These are phyloP conservation scores for Scaptomyza hsui DNA, from an alignment of 1,140 invertebrate genomes.

Conservation along the genomic window DNA sequence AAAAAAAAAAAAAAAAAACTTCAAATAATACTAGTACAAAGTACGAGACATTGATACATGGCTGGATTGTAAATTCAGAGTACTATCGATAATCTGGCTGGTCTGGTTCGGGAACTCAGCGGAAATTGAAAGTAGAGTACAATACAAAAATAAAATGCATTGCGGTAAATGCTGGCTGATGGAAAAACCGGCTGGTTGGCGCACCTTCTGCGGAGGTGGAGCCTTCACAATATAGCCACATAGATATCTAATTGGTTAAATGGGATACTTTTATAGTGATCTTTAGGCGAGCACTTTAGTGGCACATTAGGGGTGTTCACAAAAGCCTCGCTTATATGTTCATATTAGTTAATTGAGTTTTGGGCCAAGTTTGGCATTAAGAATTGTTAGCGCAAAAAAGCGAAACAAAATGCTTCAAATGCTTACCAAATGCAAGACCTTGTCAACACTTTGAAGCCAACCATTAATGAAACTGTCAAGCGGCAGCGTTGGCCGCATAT, in stretches of 20 bases:
- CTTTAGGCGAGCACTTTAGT: slow-evolving; percentile 50
- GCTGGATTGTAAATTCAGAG: slow-evolving; percentile 3
- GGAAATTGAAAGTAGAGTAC: slow-evolving; percentile 68
- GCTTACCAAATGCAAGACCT: slow-evolving; percentile 58
- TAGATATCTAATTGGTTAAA: slow-evolving; percentile 67
- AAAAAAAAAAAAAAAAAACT: not conserved
- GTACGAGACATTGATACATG: not conserved
- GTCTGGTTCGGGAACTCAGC: slow-evolving; percentile 39
- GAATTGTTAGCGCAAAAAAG: too few species aligned
- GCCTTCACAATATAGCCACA: slow-evolving; percentile 56
- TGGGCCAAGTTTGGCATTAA: slow-evolving; percentile 24
- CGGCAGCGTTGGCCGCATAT: slow-evolving; percentile 2
- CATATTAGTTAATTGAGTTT: slow-evolving; percentile 67
- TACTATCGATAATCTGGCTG: slow-evolving; percentile 57
- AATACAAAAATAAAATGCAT: not conserved
- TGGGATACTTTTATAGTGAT: slow-evolving; percentile 56
- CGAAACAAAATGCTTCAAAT: slow-evolving; percentile 13
- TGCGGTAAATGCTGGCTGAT: slow-evolving; percentile 26
- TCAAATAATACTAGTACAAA: slow-evolving; percentile 1
- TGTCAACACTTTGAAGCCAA: slow-evolving; percentile 37
- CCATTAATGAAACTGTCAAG: slow-evolving; percentile 70
- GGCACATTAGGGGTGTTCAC: slow-evolving; percentile 53
- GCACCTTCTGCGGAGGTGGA: slow-evolving; percentile 74
- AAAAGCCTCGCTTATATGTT: slow-evolving; percentile 41
- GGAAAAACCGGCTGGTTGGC: slow-evolving; percentile 59